Evolutionary conservation across 64 coral and sea anemone species (phyloP), one percentile per base, ranked within the genome.

Genomic region (Cladopsammia gracilis): DNA sequence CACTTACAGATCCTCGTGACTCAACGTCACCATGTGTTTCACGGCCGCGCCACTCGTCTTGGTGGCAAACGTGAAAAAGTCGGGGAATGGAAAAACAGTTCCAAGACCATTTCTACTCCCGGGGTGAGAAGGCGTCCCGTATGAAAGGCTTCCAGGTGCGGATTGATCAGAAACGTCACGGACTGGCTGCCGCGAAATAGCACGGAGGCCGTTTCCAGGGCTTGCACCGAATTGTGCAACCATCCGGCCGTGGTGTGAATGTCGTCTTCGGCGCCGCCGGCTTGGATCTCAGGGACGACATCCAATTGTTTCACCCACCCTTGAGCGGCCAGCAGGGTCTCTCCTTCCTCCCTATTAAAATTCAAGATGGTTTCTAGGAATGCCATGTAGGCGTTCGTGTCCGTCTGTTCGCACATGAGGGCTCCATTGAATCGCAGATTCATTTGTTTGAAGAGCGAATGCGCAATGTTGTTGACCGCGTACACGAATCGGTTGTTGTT

Each of bases 371-470:
- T 78, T 22, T 64, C 58, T n/a, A 75, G 24, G 42, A 14, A 77
- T 12, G 25, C 19, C 25, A 51, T 60, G 87, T 78, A 89, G 10
- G 73, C 58, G 13, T 89, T 76, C 24, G 3, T 89, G 58, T 76
- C 87, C 10, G 10, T 77, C 73, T 89, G 87, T 26, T 73, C 22
- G 20, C 15, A 78, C 57, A 89, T 62, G 22, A 89, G 54, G 5
- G 58, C 76, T 0, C 73, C 72, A 48, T 89, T 89, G 51, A 76
- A 77, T 20, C 77, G 73, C 10, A 43, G n/a, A 57, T 73, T 76
- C 49, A 89, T 0, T 62, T 89, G 73, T 13, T 64, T 59, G 58
- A 89, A 62, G 12, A 78, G 13, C 26, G 73, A 76, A 71, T 89
- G 87, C 0, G 72, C 58, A 11, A 78, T 20, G 12, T 75, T 75